Evolutionary conservation across 2,888 invertebrate genomes (phyloP).

Genomic region (Cataglyphis albicans): DNA sequence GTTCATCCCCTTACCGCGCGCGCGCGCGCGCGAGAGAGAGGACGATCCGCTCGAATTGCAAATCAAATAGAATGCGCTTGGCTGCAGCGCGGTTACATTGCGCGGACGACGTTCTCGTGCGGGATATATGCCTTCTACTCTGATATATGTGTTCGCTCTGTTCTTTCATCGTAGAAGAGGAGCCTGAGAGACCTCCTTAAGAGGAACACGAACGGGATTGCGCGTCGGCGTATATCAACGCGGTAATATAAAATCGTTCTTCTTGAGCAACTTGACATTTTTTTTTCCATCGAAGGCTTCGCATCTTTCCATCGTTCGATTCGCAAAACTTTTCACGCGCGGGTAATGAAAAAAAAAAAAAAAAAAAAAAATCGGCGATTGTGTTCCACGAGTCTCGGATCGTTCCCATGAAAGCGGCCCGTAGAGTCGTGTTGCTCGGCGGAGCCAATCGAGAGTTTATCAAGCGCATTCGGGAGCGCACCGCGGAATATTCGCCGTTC

Average conservation of each 20-base stretch:
- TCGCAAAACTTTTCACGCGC: conserved; percentile 36
- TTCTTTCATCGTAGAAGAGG: conserved; percentile 1
- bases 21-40: conserved; percentile 54
- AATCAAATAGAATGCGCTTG: conserved; percentile 70
- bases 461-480: conserved; percentile 60
- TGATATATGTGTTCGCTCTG: conserved; percentile 27
- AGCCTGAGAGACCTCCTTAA: neutral
- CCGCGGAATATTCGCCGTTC: conserved; percentile 77
- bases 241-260: conserved; percentile 5
- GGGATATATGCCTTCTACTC: conserved; percentile 60
- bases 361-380: conserved; percentile 18
- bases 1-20: conserved; percentile 43
- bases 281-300: neutral
- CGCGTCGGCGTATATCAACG: conserved; percentile 12
- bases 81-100: conserved; percentile 45
- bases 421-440: conserved; percentile 41
- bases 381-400: conserved; percentile 29
- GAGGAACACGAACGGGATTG: conserved; percentile 18
- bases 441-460: conserved; percentile 73
- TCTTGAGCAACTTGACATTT: neutral
- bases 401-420: conserved; percentile 47
- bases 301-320: neutral
- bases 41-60: conserved; percentile 74
- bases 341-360: no score
- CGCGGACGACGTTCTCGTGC: conserved; percentile 57